Evolutionary conservation across 2,797 vertebrate genomes (phyloP), one percentile per base, ranked within the genome.

Genomic region (Esox lucius): DNA sequence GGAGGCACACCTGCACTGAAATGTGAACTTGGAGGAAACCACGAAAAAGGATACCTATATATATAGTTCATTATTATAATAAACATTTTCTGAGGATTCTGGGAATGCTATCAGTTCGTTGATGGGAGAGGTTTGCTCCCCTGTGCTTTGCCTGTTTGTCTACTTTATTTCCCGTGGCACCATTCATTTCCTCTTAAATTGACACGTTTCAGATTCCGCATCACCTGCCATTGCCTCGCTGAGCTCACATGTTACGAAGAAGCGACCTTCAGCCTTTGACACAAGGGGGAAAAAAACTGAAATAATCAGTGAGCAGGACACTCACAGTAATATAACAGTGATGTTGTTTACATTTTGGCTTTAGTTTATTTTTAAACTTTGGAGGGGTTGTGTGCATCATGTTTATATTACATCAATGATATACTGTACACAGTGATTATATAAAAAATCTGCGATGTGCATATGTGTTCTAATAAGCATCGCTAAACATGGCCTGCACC

Each of bases 21-120:
- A 72, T 64, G 66, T 72, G 74, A 71, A 49, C 76, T 81, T 69
- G 68, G 75, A 72, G 62, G 62, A 75, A 76, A 71, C 48, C 64
- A 64, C 70, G 77, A 70, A 75, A 71, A 80, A 67, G 19, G 73
- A 85, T 72, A 64, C 69, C 19, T 68, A 17, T 78, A 66, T 81
- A 81, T 77, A 75, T 74, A 31, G 42, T 61, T 61, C 19, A 3
- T 61, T 61, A 22, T 61, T 24, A 22, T 61, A 11, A 22, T 26
- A 61, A 59, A 59, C n/a, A 11, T 59, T 59, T 24, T 24, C 56
- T 59, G 56, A 12, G 56, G 56, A 61, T 56, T 83, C 80, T 86
- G 82, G 86, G 75, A 87, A 84, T 79, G 71, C 80, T 75, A 83
- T 87, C 78, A 82, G 76, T 73, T 49, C 53, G 71, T 76, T 73